Evolutionary conservation across 2,113 vertebrate genomes (phyloP).

Genomic region (Sinocyclocheilus rhinocerous): DNA sequence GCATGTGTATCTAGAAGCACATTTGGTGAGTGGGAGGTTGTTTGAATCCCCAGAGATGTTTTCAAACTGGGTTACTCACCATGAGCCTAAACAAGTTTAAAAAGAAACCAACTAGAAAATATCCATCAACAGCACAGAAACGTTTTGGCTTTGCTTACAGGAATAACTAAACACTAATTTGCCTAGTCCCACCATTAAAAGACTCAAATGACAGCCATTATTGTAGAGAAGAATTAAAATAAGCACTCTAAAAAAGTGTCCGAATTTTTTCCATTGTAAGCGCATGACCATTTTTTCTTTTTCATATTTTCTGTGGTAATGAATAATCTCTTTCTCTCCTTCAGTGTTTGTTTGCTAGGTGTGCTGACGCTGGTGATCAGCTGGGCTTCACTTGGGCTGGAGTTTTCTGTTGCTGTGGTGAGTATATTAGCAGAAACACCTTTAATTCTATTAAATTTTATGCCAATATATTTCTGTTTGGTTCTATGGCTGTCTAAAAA

Average conservation of each 20-base stretch:
- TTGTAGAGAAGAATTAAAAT: not conserved
- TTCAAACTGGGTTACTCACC: slow-evolving; percentile 25
- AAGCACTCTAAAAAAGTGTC: not conserved
- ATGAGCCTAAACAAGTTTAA: not conserved
- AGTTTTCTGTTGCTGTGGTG: slow-evolving; percentile 86
- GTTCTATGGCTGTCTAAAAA: not conserved
- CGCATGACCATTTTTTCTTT: not conserved
- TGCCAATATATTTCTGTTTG: not conserved
- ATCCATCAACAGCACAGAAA: not conserved
- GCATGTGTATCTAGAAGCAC: slow-evolving; percentile 6
- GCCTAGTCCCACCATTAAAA: not conserved
- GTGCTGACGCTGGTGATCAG: slow-evolving; percentile 91
- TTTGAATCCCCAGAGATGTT: slow-evolving; percentile 11
- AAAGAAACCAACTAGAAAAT: not conserved
- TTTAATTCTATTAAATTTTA: slow-evolving; percentile 10
- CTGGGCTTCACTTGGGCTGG: slow-evolving; percentile 92
- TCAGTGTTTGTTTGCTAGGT: slow-evolving; percentile 92
- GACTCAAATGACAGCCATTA: not conserved
- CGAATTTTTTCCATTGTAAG: not conserved
- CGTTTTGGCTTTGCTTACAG: not conserved
- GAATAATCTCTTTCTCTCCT: slow-evolving; percentile 37
- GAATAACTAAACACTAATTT: not conserved
- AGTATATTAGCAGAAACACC: slow-evolving; percentile 69
- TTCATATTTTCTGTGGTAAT: not conserved
- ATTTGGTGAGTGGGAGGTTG: slow-evolving; percentile 17